These are phyloP conservation scores for Speoplatyrhinus poulsoni DNA, from an alignment of 2,113 vertebrate genomes.

Conservation along the genomic window DNA sequence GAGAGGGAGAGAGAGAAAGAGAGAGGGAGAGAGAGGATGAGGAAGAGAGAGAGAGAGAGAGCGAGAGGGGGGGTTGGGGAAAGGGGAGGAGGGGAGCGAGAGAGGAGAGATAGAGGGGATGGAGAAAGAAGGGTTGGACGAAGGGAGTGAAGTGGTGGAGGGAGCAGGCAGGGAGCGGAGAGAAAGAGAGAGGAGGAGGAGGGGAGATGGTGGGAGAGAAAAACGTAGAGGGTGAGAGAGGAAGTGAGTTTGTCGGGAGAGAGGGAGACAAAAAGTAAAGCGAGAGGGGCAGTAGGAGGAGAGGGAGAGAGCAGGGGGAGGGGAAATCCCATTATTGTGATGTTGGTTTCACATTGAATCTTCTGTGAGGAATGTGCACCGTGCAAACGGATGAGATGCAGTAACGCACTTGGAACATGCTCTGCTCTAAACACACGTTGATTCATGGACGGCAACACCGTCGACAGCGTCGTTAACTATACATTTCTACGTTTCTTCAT, in stretches of 20 bases:
- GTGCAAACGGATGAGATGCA: slow-evolving; percentile 7
- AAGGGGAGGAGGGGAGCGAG: not conserved
- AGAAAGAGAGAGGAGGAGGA: not conserved
- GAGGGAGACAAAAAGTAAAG: too few species aligned
- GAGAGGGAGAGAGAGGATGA: not conserved
- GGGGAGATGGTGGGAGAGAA: not conserved
- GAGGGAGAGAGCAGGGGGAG: not conserved
- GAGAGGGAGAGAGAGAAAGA: not conserved
- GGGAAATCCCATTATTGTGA: not conserved
- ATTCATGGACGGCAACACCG: not conserved
- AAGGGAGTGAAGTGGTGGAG: too few species aligned
- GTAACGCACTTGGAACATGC: slow-evolving; percentile 16
- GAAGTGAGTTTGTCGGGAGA: not conserved
- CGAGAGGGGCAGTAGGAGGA: not conserved
- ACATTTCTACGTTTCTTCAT: not conserved
- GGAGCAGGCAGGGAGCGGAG: not conserved
- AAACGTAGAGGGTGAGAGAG: too few species aligned
- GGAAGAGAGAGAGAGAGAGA: not conserved
- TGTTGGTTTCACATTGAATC: not conserved
- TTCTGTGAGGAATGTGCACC: not conserved
- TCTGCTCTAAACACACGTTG: slow-evolving; percentile 1
- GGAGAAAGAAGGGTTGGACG: not conserved
- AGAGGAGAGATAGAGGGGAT: not conserved
- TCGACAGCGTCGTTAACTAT: not conserved
- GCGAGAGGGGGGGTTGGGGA: slow-evolving; percentile 23